phyloP scores from a whole-genome alignment of 2,113 vertebrate genomes.

The Rhinolophus ferrumequinum region DNA sequence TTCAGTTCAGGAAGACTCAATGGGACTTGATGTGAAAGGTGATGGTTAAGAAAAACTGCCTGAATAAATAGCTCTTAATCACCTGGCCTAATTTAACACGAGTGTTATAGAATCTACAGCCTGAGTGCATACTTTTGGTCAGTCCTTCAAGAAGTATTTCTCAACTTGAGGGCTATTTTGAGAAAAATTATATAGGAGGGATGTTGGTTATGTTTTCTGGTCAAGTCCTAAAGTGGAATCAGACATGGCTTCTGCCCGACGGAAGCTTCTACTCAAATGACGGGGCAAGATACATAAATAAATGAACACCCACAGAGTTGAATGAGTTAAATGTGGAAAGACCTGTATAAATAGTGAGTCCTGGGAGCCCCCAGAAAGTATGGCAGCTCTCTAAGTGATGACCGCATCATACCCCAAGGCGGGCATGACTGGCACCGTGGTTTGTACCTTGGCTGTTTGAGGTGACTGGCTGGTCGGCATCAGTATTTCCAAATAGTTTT shows the following conservation, averaged over 20 bases:
- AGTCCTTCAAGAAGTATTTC: neutral
- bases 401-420: neutral
- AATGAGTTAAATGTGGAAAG: neutral
- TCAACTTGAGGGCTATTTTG: neutral
- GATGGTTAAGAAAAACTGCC: neutral
- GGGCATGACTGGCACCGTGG: neutral
- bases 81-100: neutral
- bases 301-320: neutral
- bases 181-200: neutral
- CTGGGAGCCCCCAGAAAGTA: neutral
- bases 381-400: neutral
- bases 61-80: neutral
- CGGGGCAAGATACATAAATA: neutral
- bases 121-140: neutral
- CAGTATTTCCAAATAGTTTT: neutral
- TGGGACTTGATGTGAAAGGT: neutral
- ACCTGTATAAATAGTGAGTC: neutral
- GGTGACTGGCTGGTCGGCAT: neutral
- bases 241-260: neutral
- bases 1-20: neutral
- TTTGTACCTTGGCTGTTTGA: neutral
- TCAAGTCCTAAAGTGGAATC: neutral
- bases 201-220: slow-evolving; percentile 45
- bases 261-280: neutral
- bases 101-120: neutral